Conservation (phyloP, 2,888 invertebrate species). For the Troides aeacus region DNA sequence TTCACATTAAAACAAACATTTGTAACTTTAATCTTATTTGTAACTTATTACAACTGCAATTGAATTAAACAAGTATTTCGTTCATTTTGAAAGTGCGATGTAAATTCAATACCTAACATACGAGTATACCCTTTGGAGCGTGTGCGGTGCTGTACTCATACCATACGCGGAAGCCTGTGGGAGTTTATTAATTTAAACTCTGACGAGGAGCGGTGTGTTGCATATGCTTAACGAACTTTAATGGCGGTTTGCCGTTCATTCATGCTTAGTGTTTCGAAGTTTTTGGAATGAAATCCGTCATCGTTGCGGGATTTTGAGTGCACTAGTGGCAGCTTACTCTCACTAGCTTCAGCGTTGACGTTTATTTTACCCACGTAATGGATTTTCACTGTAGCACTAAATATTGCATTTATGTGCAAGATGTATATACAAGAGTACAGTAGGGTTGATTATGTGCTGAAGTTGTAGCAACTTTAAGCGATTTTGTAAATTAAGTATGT, state of each 20-base stretch:
- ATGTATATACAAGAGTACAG: conserved; percentile 1
- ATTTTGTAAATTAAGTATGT: conserved; percentile 2
- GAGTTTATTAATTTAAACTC: conserved; percentile 28
- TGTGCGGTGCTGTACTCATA: background rate
- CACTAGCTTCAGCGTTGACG: conserved; percentile 21
- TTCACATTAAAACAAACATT: background rate
- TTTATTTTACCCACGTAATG: conserved; percentile 29
- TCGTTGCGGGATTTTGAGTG: conserved; percentile 24
- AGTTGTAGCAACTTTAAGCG: background rate
- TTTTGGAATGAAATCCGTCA: conserved; percentile 27
- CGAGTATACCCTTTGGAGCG: background rate
- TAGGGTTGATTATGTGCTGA: background rate
- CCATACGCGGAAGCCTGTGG: background rate
- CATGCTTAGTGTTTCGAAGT: conserved; percentile 26
- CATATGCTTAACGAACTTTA: conserved; percentile 28
- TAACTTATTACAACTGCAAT: background rate
- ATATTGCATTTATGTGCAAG: conserved; percentile 18
- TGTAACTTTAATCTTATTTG: background rate
- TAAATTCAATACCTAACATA: background rate
- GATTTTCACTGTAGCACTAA: conserved; percentile 25
- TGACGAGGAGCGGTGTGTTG: conserved; percentile 14
- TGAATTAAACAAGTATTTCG: background rate
- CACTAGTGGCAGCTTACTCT: conserved; percentile 23
- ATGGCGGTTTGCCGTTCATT: conserved; percentile 26
- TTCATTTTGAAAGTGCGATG: background rate